Base-by-base conservation (phyloP, 2,797 vertebrate species). In the Strix occidentalis region DNA sequence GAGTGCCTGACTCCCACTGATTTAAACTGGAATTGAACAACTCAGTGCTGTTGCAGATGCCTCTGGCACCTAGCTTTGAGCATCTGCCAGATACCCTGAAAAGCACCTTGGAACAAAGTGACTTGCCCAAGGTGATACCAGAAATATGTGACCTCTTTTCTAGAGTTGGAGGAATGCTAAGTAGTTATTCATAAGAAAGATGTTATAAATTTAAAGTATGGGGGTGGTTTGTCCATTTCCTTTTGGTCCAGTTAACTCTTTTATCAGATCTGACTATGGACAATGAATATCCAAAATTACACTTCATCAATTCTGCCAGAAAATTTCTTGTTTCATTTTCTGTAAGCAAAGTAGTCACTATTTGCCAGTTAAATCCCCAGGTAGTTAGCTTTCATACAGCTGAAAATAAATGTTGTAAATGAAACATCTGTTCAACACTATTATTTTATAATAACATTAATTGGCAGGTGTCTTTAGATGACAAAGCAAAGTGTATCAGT, bases 381-480 rank as follows among this genome's bases (percentile, higher is more conserved):
- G 96, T 98, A 98, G 87, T 91, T 97, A 89, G 77, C 51, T 98
- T 97, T 96, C 96, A 97, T 95, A 96, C 48, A 95, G 82, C 75
- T 83, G 76, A 97, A 97, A 97, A 97, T 96, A 98, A 98, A 97
- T 97, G 97, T 96, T 97, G 94, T 93, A 97, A 98, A 98, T 95
- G 93, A 97, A 98, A 97, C 97, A 98, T 97, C 97, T 98, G 97
- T 96, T 98, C 96, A 95, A 97, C 64, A 84, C 96, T 96, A 96
- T 97, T 98, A 98, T 98, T 98, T 98, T 98, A 96, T 97, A 98
- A 98, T 97, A 97, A 95, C 87, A 96, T 98, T 98, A 98, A 98
- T 97, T 97, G 97, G 94, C 96, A 97, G 97, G 97, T 97, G 96
- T 97, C 96, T 98, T 97, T 88, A 97, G 92, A 97, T 96, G 96